These are phyloP conservation scores for Ptilorrhoa leucosticta DNA, from an alignment of 2,113 vertebrate genomes.

Conservation along the genomic window DNA sequence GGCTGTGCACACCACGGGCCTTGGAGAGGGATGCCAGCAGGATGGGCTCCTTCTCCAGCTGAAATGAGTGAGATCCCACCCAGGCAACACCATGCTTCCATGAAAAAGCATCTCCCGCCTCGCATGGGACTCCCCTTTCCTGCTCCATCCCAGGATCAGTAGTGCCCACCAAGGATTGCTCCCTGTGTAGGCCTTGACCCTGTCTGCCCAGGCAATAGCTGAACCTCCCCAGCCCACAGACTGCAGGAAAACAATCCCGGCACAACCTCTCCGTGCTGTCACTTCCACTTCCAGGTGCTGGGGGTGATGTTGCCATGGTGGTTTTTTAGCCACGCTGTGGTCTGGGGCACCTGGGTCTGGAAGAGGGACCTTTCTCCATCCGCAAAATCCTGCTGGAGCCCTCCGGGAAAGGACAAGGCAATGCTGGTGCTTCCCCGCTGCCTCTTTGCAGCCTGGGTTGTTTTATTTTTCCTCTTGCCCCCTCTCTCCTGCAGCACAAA, in stretches of 20 bases:
- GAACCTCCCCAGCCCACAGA: neutral
- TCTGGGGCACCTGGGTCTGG: neutral
- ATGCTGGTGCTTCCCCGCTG: neutral
- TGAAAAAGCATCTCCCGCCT: neutral
- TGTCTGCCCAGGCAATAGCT: neutral
- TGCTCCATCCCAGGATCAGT: neutral
- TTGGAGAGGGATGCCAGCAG: accelerated
- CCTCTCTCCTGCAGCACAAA: conserved; percentile 49
- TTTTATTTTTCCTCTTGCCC: conserved; percentile 20
- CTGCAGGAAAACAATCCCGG: neutral
- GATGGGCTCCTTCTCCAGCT: neutral
- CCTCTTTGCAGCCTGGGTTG: neutral
- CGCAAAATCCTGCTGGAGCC: neutral
- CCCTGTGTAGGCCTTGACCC: neutral
- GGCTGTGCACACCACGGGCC: neutral
- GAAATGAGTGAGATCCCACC: neutral
- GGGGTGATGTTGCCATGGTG: conserved; percentile 19
- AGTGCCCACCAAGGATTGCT: neutral
- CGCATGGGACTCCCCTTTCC: accelerated
- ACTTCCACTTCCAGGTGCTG: neutral
- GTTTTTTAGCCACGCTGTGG: neutral
- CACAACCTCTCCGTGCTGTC: neutral
- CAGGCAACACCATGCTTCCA: neutral
- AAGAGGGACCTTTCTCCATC: neutral
- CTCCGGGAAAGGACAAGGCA: neutral